A percentile compares a stretch with the other conserved stretches of the same genome.
Conservation (phyloP, 2,797 vertebrate genomes). For the Alcedo atthis region DNA sequence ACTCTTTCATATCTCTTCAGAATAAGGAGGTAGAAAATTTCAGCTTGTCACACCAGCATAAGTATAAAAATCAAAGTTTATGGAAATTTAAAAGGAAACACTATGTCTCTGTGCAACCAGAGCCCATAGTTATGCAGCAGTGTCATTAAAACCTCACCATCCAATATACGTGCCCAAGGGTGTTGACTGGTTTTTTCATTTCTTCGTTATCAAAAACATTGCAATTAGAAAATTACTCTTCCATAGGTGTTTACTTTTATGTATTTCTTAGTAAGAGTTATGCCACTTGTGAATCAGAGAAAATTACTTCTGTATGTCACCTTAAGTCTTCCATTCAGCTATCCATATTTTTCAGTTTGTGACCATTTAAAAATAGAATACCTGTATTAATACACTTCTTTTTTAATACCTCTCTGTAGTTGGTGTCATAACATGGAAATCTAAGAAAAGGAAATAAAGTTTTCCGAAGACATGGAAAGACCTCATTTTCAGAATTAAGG, state of each 20-base stretch:
- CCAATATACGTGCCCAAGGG: not conserved
- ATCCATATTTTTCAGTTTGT: not conserved
- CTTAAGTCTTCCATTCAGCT: not conserved
- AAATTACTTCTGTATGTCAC: not conserved
- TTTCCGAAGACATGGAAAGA: not conserved
- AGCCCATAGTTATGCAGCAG: not conserved
- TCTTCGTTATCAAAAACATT: not conserved
- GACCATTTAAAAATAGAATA: not conserved
- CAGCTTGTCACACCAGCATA: not conserved
- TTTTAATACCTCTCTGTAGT: not conserved
- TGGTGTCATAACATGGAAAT: not conserved
- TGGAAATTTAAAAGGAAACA: not conserved
- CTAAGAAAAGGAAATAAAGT: not conserved
- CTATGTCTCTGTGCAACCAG: not conserved
- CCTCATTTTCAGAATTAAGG: not conserved
- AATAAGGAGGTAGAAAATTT: not conserved
- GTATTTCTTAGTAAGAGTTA: not conserved
- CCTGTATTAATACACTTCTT: not conserved
- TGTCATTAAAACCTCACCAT: not conserved
- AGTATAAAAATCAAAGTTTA: not conserved
- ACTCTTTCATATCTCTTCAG: not conserved
- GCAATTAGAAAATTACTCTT: not conserved
- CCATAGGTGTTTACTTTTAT: not conserved
- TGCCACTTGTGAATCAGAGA: not conserved
- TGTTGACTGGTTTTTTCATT: not conserved